Evolutionary conservation across 1,140 invertebrate genomes (phyloP), one percentile per base, ranked within the genome.

Genomic region (Drosophila kohkoa): DNA sequence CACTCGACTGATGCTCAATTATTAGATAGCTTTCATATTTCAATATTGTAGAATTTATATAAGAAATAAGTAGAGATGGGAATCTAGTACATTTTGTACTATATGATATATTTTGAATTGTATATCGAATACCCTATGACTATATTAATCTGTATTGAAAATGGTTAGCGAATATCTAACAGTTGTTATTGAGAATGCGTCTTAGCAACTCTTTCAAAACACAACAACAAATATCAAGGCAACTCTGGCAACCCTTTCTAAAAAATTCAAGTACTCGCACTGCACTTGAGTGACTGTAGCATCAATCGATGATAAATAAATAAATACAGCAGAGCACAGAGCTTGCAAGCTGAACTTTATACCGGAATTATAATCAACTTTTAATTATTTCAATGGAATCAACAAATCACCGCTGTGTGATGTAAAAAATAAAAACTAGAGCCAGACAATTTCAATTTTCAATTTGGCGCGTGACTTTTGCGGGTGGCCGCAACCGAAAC

Each of bases 381-480:
- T 32, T 62, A 76, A 81, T 76, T 81, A 66, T 76, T 59, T 41
- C 35, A n/a, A 32, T 57, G 10, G 32, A 8, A 20, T 38, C 30
- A 13, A 55, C 2, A 38, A n/a, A 13, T 43, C 1, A 13, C 41
- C 5, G n/a, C 5, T 35, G 32, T 54, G 5, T 54, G 51, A 41
- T 57, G 35, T 57, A 57, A 41, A 57, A 16, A 16, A 7, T 15
- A 8, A 20, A 15, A 48, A 16, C 8, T 20, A 16, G 15, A 2
- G 15, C 15, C 20, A 55, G 51, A 49, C 68, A 55, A 2, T 46
- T 68, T 60, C 32, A 66, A 78, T 63, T 75, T 88, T 60, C 32
- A 66, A 78, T 63, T 75, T 88, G 83, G 67, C 83, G 85, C 80
- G 85, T 80, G 83, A 83, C 85, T 78, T 25, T 73, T 81, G 85